Percentiles rank a stretch among this genome's conserved stretches.
phyloP scores from a whole-genome alignment of 2,888 invertebrate species.

The Microctonus brassicae region DNA sequence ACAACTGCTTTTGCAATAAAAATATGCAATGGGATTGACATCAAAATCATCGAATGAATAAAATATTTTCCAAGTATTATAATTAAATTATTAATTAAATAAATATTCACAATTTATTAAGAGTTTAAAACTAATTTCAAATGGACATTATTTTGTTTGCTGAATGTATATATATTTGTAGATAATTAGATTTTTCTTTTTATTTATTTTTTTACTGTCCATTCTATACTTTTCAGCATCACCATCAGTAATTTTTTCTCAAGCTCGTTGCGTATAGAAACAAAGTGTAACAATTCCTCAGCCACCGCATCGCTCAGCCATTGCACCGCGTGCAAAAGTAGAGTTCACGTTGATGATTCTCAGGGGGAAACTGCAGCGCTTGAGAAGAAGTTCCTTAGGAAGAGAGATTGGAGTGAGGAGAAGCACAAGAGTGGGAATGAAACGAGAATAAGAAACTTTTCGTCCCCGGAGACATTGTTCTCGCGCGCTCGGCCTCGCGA shows the following conservation, averaged over 20 bases:
- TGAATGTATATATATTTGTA: too few species aligned
- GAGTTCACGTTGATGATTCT: conserved; percentile 28
- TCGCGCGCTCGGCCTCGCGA: conserved; percentile 20
- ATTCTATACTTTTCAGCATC: too few species aligned
- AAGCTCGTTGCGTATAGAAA: background rate
- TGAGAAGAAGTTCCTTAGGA: conserved; percentile 26
- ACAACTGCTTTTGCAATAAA: conserved; percentile 1
- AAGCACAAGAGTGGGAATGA: background rate
- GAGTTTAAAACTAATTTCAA: too few species aligned
- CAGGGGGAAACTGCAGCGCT: conserved; percentile 25
- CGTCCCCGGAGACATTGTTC: conserved; percentile 33
- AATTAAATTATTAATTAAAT: too few species aligned
- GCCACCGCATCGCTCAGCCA: background rate
- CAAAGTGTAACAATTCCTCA: conserved; percentile 14
- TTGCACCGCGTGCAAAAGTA: background rate
- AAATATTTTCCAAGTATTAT: too few species aligned
- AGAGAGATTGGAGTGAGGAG: background rate
- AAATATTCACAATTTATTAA: too few species aligned
- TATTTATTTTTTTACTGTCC: too few species aligned
- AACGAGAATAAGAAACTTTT: conserved; percentile 22
- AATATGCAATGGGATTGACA: too few species aligned
- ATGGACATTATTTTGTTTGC: too few species aligned
- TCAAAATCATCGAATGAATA: too few species aligned
- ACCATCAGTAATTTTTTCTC: background rate
- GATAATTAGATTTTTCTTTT: too few species aligned